Base-by-base conservation (phyloP, 2,888 invertebrate species). In the Neocrepidodera transversa region DNA sequence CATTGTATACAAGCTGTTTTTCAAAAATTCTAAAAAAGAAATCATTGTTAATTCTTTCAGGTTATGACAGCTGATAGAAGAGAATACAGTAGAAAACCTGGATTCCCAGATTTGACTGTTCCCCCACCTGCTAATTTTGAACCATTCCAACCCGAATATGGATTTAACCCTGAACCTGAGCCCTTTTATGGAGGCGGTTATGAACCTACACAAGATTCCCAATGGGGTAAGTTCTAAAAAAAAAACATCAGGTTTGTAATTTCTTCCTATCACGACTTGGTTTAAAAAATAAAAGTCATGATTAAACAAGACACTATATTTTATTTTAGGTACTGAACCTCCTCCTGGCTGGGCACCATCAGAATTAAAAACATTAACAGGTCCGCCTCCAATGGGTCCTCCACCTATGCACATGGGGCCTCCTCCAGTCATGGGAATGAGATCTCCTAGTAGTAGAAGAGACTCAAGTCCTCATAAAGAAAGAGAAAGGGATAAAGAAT, bases 31-130 rank as follows among this genome's bases (percentile, higher is more conserved):
- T n/a, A n/a, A n/a, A n/a, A n/a, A n/a, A n/a, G n/a, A n/a, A n/a
- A n/a, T n/a, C n/a, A 20, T 18, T 14, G 11, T 2, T 48, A 26
- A 17, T 32, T 73, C 13, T 23, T 30, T 73, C 23, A 88, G 87
- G 93, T 94, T 42, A 93, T 95, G 93, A 93, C 94, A 7, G 93
- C 93, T 1, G 94, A 95, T 77, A 86, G 93, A 57, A 84, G 93
- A 60, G 93, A 93, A 78, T 94, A 93, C 78, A 91, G 91, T 38
- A 81, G 89, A 20, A 86, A 87, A 73, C 87, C 87, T 6, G 85
- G 82, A 51, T 85, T 84, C 66, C 86, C 85, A 42, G 87, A 86
- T 67, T 81, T 85, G 84, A 85, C 85, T 48, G 85, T 87, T 50
- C 85, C 86, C 1, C 84, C 84, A n/a, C 84, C 84, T 10, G 75